A percentile compares a stretch with the other conserved stretches of the same genome.
Conservation (phyloP, 2,888 invertebrate species). For the Eugnorisma glareosa region DNA sequence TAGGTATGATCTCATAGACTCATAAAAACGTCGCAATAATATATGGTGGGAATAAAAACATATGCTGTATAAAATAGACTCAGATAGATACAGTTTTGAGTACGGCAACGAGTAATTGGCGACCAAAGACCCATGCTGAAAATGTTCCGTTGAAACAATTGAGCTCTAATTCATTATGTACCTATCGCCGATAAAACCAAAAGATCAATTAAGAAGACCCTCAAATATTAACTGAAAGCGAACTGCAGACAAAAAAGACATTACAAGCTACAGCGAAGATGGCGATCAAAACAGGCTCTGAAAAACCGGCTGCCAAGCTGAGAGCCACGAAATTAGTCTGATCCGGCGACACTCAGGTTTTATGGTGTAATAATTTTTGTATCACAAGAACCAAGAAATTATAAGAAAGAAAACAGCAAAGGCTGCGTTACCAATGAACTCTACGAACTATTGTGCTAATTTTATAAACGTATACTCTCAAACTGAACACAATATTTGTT, state of each 20-base stretch:
- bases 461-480: not conserved
- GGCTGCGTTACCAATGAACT: not conserved
- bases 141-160: not conserved
- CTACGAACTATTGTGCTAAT: not conserved
- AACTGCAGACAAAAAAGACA: constrained; percentile 33
- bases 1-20: constrained; percentile 63
- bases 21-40: constrained; percentile 49
- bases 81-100: constrained; percentile 6
- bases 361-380: not conserved
- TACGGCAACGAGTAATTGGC: not conserved
- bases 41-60: constrained; percentile 43
- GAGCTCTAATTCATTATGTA: not conserved
- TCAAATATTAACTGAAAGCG: constrained; percentile 33
- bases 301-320: constrained; percentile 63
- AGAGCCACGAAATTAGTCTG: constrained; percentile 25
- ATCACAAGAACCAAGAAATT: not conserved
- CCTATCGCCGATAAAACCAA: not conserved
- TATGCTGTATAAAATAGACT: constrained; percentile 3
- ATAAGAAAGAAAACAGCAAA: not conserved
- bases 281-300: constrained; percentile 58
- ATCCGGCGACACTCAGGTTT: constrained; percentile 3
- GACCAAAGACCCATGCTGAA: not conserved
- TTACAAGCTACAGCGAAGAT: constrained; percentile 28
- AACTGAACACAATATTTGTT: not conserved
- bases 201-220: constrained; percentile 1